These are phyloP conservation scores for Tokudaia tokunoshimensis DNA, from an alignment of 2,797 vertebrate species.

Conservation along the genomic window DNA sequence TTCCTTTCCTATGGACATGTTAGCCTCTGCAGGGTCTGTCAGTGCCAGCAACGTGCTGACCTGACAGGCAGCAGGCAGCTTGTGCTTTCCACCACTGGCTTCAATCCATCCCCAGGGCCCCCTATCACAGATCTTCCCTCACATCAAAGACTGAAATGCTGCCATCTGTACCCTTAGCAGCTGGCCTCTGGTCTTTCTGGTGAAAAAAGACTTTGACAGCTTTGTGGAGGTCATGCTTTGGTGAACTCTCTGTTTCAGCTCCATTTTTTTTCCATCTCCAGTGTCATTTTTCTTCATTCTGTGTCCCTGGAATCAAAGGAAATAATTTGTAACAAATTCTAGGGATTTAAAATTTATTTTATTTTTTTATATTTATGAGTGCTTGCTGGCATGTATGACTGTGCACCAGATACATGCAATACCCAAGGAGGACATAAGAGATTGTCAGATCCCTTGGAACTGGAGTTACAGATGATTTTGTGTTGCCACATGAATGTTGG, in stretches of 20 bases:
- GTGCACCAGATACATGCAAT: background rate
- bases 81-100: slow-evolving; percentile 93
- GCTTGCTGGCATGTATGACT: background rate
- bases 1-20: slow-evolving; percentile 57
- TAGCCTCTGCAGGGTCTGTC: background rate
- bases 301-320: slow-evolving; percentile 94
- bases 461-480: background rate
- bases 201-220: slow-evolving; percentile 92
- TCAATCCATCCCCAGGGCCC: background rate
- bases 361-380: background rate
- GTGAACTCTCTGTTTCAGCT: slow-evolving; percentile 94
- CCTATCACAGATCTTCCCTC: slow-evolving; percentile 71
- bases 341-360: background rate
- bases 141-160: slow-evolving; percentile 91
- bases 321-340: slow-evolving; percentile 92
- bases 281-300: slow-evolving; percentile 91
- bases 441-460: background rate
- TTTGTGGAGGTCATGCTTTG: slow-evolving; percentile 89
- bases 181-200: slow-evolving; percentile 92
- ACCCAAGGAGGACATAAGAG: background rate
- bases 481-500: background rate
- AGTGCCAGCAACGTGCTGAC: slow-evolving; percentile 81
- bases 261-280: slow-evolving; percentile 88
- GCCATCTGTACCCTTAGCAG: slow-evolving; percentile 92
- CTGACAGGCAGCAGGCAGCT: slow-evolving; percentile 93